phyloP scores from a whole-genome alignment of 2,113 vertebrate genomes.

The Campylomormyrus numenius region DNA sequence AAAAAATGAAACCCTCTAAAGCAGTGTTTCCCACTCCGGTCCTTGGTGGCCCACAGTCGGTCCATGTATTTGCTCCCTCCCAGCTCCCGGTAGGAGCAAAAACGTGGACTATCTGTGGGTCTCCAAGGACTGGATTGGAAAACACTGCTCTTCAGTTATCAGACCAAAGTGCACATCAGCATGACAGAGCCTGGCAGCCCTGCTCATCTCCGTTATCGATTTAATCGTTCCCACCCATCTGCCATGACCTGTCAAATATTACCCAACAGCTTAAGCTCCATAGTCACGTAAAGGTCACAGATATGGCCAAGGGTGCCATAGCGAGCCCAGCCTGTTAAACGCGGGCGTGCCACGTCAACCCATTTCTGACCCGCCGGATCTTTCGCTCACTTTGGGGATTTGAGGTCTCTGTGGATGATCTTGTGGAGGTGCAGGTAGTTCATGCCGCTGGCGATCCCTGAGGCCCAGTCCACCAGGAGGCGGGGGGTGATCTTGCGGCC shows the following conservation, averaged over 20 bases:
- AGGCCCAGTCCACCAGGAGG: slow-evolving; percentile 94
- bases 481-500: slow-evolving; percentile 85
- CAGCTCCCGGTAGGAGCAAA: neutral
- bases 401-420: slow-evolving; percentile 98
- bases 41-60: neutral
- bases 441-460: slow-evolving; percentile 95
- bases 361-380: neutral
- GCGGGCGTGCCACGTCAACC: neutral
- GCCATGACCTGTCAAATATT: neutral
- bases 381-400: slow-evolving; percentile 84
- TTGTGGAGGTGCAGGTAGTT: slow-evolving; percentile 98
- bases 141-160: neutral
- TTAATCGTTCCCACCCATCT: neutral
- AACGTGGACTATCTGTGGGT: neutral
- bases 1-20: neutral
- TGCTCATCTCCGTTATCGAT: neutral
- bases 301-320: neutral
- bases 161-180: neutral
- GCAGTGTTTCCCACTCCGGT: neutral
- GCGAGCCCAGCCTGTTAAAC: neutral
- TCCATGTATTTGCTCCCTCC: neutral
- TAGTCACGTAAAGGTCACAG: neutral
- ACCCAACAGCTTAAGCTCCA: neutral
- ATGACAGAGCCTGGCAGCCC: neutral
- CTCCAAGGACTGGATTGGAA: neutral